Evolutionary conservation across 2,797 vertebrate species (phyloP), one percentile per base, ranked within the genome.

Genomic region (Notoglanidium macrostoma): DNA sequence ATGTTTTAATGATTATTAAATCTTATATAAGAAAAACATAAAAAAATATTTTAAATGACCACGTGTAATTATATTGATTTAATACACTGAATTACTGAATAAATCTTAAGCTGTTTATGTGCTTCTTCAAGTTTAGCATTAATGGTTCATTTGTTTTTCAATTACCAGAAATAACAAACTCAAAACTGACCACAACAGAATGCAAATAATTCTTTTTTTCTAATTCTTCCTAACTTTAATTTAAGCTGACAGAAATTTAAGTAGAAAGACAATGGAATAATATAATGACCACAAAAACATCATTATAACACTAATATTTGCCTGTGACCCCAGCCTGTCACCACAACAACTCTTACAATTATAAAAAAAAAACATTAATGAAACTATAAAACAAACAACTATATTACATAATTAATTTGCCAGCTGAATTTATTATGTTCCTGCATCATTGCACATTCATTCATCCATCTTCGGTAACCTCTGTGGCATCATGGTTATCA

Each of bases 391-490:
- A 51, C 8, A 86, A 86, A 79, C 32, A 59, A 59, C 26, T 49
- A 49, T 40, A 59, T 78, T 68, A 65, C 3, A 84, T 59, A 29
- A 85, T 51, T 26, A 85, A 73, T 78, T 21, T 59, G 23, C 44
- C 51, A 83, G 40, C 67, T 59, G 54, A 70, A 57, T 83, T 63
- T 82, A 87, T 87, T 80, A 70, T 89, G 77, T 87, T 86, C 70
- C 46, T 26, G 67, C 77, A 40, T 85, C 72, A 78, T 54, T 78
- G n/a, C 17, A 83, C 85, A 89, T 89, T 87, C 11, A 44, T 61
- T 79, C 12, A 80, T 12, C 44, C 35, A 80, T 80, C 46, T 19
- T 44, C 35, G 26, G 26, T 40, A 63, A 17, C 12, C 35, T 63
- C 5, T 44, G 40, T 40, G 40, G 40, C 4, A 40, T 40, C 40